Evolutionary conservation across 2,113 vertebrate genomes (phyloP).

Genomic region (Peromyscus leucopus): DNA sequence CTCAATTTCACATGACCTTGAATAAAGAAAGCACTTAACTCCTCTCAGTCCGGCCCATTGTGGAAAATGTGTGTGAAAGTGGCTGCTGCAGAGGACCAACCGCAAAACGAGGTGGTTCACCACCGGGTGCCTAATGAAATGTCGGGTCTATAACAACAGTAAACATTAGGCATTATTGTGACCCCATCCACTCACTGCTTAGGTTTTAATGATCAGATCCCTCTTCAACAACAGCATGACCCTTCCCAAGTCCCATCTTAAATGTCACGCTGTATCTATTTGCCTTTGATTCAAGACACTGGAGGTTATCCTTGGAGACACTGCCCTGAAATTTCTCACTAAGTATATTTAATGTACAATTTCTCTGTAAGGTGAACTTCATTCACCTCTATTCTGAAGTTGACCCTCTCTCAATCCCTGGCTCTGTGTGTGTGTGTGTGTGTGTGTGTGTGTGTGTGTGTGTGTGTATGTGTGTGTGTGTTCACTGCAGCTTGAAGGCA

Average conservation of each 20-base stretch:
- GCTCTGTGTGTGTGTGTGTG: background rate
- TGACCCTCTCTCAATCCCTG: slow-evolving; percentile 28
- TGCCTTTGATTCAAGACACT: background rate
- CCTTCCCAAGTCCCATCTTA: background rate
- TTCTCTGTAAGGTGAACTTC: slow-evolving; percentile 44
- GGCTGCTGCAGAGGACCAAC: background rate
- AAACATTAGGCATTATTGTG: background rate
- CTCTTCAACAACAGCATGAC: background rate
- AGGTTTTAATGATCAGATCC: background rate
- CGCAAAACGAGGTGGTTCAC: background rate
- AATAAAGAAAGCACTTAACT: background rate
- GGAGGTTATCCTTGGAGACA: background rate
- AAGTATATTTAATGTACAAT: slow-evolving; percentile 14
- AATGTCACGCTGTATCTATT: background rate
- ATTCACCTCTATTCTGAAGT: slow-evolving; percentile 53
- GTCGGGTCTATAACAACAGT: background rate
- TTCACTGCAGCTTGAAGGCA: slow-evolving; percentile 63
- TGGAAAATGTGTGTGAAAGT: background rate
- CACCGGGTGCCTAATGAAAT: background rate
- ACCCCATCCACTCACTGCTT: background rate
- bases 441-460: too few relatives aligned
- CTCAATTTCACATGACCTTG: background rate
- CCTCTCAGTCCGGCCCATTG: background rate
- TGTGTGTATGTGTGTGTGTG: background rate
- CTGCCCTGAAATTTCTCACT: background rate